Evolutionary conservation across 2,797 vertebrate genomes (phyloP), one percentile per base, ranked within the genome.

Genomic region (Menidia menidia): DNA sequence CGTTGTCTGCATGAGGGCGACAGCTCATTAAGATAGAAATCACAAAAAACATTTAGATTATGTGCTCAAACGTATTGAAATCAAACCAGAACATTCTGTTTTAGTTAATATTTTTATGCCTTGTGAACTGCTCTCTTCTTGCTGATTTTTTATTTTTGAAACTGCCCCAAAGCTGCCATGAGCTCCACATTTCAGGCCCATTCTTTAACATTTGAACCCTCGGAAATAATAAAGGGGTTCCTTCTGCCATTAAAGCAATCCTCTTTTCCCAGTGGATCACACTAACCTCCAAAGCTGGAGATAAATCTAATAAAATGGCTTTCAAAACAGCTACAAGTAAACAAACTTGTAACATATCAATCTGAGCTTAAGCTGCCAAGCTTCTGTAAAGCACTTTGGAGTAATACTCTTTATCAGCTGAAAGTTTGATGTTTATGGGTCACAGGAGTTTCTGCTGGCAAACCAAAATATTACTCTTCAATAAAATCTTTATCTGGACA

Each of bases 301-400:
- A 35, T 54, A 25, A 66, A 62, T 65, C 6, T 18, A 19, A 59
- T 48, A 15, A 62, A 71, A 67, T 4, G 42, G 25, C 48, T 64
- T 44, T 13, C 33, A 67, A 66, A 81, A 53, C 6, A 9, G 18
- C 63, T 64, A 48, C 62, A 55, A 73, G 52, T 50, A 77, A 85
- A 79, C 72, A 71, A 73, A 57, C 19, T 18, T 68, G 51, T 78
- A 73, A 44, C 68, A 6, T 54, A 50, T 76, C 68, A 80, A 57
- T 72, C 60, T 64, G 78, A 64, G 73, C 75, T 50, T 66, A 71
- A 80, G 77, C 80, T 84, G 79, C 84, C 79, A 68, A 53, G 66
- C 66, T 33, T 47, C 65, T 55, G 77, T 66, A 78, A 58, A 81
- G 67, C 75, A 64, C 78, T 76, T 78, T 19, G 57, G 47, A 77